phyloP scores from a whole-genome alignment of 2,797 vertebrate species.

The Danio choprae region DNA sequence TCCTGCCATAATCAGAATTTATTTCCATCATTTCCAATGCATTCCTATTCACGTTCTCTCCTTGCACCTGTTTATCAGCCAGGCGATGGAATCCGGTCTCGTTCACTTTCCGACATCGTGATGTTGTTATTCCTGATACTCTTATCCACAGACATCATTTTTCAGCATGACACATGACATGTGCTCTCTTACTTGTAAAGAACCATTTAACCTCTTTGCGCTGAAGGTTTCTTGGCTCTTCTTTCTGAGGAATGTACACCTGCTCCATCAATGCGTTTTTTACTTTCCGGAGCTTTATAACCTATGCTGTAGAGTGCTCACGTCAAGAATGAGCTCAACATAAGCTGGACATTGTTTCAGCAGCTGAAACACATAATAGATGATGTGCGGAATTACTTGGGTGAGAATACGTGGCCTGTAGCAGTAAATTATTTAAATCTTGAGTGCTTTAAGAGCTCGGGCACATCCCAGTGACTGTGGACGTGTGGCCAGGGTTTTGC shows the following conservation, averaged over 20 bases:
- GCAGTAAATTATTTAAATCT: conserved; percentile 31
- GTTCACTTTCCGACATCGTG: conserved; percentile 51
- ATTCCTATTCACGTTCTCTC: conserved; percentile 63
- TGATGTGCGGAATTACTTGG: conserved; percentile 38
- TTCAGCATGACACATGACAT: conserved; percentile 63
- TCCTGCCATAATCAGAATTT: conserved; percentile 11
- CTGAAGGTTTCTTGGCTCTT: conserved; percentile 65
- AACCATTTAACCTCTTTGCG: conserved; percentile 69
- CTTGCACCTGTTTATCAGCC: conserved; percentile 64
- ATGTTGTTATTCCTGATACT: conserved; percentile 67
- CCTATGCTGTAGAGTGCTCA: conserved; percentile 52
- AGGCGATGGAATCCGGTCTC: conserved; percentile 53
- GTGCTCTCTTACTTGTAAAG: conserved; percentile 63
- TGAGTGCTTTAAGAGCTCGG: conserved; percentile 13
- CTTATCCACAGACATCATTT: conserved; percentile 60
- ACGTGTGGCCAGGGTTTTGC: conserved; percentile 49
- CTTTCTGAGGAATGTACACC: conserved; percentile 73
- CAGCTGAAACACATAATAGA: conserved; percentile 31
- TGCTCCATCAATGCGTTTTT: conserved; percentile 62
- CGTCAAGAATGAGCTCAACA: conserved; percentile 40
- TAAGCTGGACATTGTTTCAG: conserved; percentile 47
- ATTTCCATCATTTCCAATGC: conserved; percentile 55
- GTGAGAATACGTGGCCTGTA: conserved; percentile 34
- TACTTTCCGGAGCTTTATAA: conserved; percentile 51
- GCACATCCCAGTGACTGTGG: conserved; percentile 15